Base-by-base conservation (phyloP, 1,140 invertebrate genomes). In the Chymomyza costata region DNA sequence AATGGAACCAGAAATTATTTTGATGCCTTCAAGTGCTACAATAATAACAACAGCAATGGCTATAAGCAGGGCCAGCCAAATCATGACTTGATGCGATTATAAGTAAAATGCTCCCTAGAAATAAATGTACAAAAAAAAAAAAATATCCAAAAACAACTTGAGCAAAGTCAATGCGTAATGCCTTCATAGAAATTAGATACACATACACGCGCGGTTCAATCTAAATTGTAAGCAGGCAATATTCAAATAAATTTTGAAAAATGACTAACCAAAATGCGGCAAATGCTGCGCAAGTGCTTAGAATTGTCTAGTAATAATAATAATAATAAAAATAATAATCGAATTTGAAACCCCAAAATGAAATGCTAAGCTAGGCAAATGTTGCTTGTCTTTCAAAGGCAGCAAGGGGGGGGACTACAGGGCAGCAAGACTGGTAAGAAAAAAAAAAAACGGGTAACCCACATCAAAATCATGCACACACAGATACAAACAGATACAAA, bases 81-180 rank as follows among this genome's bases (percentile, higher is more conserved):
- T 80, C 73, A 80, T 80, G 73, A 80, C 73, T 80, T 80, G 73
- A 80, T 80, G 74, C 73, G 73, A 80, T 80, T 80, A 80, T 68
- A 80, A 52, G 46, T 48, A 67, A 60, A 69, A 64, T 38, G 16
- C 28, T 10, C 44, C 47, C 16, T 30, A 44, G 41, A 30, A 44
- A 17, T 21, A 14, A 41, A 18, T 48, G 65, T 47, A 49, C 65
- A 62, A 69, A 53, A 68, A 47, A 65, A 78, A 57, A 41, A 50
- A 25, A 56, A 51, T n/a, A n/a, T n/a, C n/a, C n/a, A n/a, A n/a
- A n/a, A n/a, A n/a, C n/a, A n/a, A n/a, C n/a, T n/a, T n/a, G n/a
- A n/a, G n/a, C n/a, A n/a, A n/a, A n/a, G n/a, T n/a, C n/a, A n/a
- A n/a, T n/a, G 21, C 21, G 8, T 25, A 25, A 25, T 25, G 21